Conservation (phyloP, 2,113 vertebrate species). For the Neogale vison region DNA sequence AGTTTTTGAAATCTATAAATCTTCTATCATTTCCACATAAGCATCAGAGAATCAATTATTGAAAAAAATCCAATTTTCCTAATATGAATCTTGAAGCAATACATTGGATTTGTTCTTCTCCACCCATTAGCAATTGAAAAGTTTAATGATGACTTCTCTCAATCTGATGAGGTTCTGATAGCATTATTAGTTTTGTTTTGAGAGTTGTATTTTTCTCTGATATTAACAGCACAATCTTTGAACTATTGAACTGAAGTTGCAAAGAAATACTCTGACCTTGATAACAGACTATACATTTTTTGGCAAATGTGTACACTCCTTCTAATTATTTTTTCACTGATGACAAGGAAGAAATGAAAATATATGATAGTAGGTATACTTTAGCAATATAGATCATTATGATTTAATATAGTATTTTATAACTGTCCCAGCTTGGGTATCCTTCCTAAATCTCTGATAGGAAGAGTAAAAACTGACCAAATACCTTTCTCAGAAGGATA, state of each 20-base stretch:
- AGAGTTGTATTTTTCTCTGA: background rate
- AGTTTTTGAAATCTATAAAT: background rate
- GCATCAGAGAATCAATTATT: background rate
- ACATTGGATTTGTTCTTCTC: background rate
- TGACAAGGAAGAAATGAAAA: background rate
- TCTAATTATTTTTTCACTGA: background rate
- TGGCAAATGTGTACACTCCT: background rate
- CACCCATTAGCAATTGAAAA: background rate
- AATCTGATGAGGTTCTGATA: background rate
- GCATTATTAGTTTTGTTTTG: background rate
- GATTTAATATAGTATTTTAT: background rate
- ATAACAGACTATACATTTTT: background rate
- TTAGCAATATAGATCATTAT: background rate
- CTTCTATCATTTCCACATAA: background rate
- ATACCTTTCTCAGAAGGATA: background rate
- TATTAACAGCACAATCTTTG: background rate
- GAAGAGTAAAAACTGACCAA: background rate
- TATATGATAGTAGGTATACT: background rate
- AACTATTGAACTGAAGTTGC: background rate
- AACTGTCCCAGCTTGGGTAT: background rate
- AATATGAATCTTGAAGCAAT: background rate
- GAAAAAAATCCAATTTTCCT: background rate
- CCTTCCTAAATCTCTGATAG: background rate
- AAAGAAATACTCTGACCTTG: background rate
- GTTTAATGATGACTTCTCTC: background rate